A percentile compares a stretch with the other conserved stretches of the same genome.
These are phyloP conservation scores for Scortum barcoo DNA, from an alignment of 2,113 vertebrate genomes.

Conservation along the genomic window DNA sequence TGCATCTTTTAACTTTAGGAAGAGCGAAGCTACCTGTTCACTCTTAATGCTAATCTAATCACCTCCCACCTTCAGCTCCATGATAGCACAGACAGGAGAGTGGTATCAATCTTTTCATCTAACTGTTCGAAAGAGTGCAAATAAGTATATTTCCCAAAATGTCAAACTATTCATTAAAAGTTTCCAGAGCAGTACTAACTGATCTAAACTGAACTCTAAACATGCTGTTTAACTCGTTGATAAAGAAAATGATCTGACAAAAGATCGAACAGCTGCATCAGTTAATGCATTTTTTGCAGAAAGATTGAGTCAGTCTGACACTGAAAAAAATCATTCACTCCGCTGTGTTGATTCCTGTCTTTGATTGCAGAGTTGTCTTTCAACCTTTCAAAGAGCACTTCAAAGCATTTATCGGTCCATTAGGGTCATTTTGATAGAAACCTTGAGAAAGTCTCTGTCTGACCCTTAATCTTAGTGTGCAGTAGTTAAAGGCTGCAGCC, in stretches of 20 bases:
- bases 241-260: not conserved
- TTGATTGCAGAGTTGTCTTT: not conserved
- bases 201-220: no score
- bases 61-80: no score
- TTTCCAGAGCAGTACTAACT: not conserved
- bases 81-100: no score
- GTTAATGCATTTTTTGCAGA: not conserved
- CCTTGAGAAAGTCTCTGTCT: not conserved
- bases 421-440: not conserved
- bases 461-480: not conserved
- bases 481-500: not conserved
- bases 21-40: no score
- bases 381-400: constrained; percentile 10
- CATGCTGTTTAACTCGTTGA: no score
- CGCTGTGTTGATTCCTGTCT: not conserved
- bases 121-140: not conserved
- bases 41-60: no score
- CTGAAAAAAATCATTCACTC: not conserved
- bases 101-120: no score
- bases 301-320: not conserved
- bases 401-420: constrained; percentile 25
- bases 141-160: not conserved
- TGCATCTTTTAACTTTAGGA: no score
- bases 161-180: not conserved
- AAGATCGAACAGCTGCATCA: not conserved